Evolutionary conservation across 2,797 vertebrate species (phyloP).

Genomic region (Protonibea diacanthus): DNA sequence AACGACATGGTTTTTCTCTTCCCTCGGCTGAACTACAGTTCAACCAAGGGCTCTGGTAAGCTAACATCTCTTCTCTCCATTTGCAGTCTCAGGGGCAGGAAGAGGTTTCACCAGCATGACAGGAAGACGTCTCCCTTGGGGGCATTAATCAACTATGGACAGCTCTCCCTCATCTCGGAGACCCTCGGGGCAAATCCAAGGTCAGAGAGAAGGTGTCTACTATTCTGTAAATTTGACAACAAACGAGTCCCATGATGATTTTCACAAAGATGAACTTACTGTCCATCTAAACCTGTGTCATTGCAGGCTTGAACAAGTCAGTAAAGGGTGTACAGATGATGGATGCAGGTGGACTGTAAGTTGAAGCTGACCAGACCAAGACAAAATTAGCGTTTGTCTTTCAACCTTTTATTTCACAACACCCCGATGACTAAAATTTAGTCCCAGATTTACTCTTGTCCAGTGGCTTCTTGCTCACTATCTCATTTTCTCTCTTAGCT

Average conservation of each 20-base stretch:
- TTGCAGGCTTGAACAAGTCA: not conserved
- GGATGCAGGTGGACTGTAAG: not conserved
- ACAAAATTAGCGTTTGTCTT: too few relatives aligned
- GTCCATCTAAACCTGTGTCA: not conserved
- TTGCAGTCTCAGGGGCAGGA: slow-evolving; percentile 36
- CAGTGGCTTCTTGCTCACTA: too few relatives aligned
- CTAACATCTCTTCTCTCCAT: slow-evolving; percentile 27
- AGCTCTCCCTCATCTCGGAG: slow-evolving; percentile 33
- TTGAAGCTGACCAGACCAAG: not conserved
- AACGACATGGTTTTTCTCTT: slow-evolving; percentile 23
- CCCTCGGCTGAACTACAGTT: slow-evolving; percentile 43
- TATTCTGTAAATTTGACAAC: slow-evolving; percentile 26
- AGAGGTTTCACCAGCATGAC: slow-evolving; percentile 42
- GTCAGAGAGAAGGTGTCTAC: slow-evolving; percentile 22
- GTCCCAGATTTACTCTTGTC: too few relatives aligned
- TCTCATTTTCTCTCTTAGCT: too few relatives aligned
- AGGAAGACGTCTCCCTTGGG: slow-evolving; percentile 31
- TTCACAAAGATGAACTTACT: slow-evolving; percentile 16
- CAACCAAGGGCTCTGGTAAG: slow-evolving; percentile 42
- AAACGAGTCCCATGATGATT: slow-evolving; percentile 20
- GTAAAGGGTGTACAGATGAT: not conserved
- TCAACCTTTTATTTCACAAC: too few relatives aligned
- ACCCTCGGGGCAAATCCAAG: slow-evolving; percentile 29
- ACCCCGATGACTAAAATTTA: too few relatives aligned
- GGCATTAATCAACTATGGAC: slow-evolving; percentile 48